Percentiles rank a stretch among this genome's conserved stretches.
These are phyloP conservation scores for Sebastiscus albofasciatus DNA, from an alignment of 2,797 vertebrate species.

Conservation along the genomic window DNA sequence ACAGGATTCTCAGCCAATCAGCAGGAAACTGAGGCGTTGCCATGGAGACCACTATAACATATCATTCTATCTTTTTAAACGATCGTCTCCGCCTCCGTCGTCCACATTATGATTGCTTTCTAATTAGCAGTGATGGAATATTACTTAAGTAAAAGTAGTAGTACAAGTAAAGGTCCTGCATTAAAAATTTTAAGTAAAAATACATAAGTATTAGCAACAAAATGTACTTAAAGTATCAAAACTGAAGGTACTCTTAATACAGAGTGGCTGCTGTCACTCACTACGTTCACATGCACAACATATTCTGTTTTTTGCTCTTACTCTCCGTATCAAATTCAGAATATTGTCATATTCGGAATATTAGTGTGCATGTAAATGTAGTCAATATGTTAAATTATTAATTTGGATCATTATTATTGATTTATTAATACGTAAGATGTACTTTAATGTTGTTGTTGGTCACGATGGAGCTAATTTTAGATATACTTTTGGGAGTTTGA, in stretches of 20 bases:
- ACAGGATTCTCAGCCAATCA: conserved; percentile 66
- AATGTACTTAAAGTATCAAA: not conserved
- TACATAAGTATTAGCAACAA: not conserved
- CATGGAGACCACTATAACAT: not conserved
- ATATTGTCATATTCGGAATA: not conserved
- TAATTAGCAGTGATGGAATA: not conserved
- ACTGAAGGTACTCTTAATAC: too few relatives aligned
- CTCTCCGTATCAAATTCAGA: not conserved
- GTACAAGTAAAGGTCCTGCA: not conserved
- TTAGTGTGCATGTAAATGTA: not conserved
- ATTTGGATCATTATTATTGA: not conserved
- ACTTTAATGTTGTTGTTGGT: not conserved
- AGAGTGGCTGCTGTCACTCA: too few relatives aligned
- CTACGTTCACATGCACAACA: not conserved
- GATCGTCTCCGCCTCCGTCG: not conserved
- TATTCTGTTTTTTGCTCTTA: not conserved
- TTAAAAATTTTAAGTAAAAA: not conserved
- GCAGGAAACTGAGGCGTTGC: conserved; percentile 40
- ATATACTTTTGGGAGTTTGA: not conserved
- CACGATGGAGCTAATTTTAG: not conserved
- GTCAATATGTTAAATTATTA: not conserved
- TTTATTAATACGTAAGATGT: not conserved
- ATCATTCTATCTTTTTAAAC: not conserved
- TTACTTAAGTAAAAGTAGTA: not conserved
- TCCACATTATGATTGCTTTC: too few relatives aligned